Conservation (phyloP, 2,797 vertebrate species). For the Leucoraja ocellata region DNA sequence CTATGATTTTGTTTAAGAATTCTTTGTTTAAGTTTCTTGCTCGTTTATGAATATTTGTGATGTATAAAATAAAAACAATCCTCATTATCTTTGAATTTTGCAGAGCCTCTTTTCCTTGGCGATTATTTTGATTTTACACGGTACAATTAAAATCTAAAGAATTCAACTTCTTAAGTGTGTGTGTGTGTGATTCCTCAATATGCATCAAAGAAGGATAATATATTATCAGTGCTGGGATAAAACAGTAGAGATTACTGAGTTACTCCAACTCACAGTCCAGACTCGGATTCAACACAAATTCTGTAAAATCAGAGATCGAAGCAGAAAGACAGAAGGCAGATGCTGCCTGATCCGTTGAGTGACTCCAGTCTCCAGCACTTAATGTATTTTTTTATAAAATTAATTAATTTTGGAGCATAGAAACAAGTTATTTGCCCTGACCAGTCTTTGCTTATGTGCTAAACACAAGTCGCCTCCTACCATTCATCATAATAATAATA, state of each 20-base stretch:
- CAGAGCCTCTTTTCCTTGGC: not conserved
- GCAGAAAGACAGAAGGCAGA: not conserved
- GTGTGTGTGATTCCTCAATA: not conserved
- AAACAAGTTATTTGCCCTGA: not conserved
- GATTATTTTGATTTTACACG: not conserved
- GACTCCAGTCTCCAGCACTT: not conserved
- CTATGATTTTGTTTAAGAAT: not conserved
- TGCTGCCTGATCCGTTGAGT: no score
- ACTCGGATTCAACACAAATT: not conserved
- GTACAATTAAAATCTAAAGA: not conserved
- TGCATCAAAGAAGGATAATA: not conserved
- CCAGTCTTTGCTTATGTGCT: not conserved
- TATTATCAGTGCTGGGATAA: not conserved
- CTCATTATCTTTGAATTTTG: not conserved
- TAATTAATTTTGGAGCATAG: not conserved
- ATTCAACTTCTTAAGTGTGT: not conserved
- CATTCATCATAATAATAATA: not conserved
- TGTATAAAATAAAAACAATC: not conserved
- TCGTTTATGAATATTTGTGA: not conserved
- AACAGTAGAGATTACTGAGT: not conserved
- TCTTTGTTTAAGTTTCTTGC: constrained; percentile 5
- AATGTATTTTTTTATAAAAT: not conserved
- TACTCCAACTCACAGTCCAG: not conserved
- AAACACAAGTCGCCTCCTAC: not conserved
- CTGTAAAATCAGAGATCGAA: not conserved